Conservation (phyloP, 2,797 vertebrate genomes). For the Crypturellus tataupa region DNA sequence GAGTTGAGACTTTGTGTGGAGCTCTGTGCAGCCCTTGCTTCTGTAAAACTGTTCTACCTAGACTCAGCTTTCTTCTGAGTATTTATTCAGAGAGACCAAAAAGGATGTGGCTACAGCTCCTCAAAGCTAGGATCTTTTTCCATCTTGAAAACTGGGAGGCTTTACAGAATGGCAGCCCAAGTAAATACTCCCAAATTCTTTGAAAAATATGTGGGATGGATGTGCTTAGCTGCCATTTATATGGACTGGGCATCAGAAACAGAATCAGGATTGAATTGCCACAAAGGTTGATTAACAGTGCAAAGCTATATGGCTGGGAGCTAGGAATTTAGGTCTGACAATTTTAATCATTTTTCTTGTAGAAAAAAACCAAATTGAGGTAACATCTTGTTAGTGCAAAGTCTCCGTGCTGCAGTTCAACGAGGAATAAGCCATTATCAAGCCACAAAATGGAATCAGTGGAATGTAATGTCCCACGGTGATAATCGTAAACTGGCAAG, state of each 20-base stretch:
- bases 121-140: not conserved
- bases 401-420: not conserved
- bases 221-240: not conserved
- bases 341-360: not conserved
- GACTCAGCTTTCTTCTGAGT: not conserved
- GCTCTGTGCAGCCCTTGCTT: not conserved
- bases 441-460: not conserved
- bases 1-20: not conserved
- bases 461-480: fast-evolving
- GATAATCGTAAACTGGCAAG: not conserved
- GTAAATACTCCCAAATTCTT: not conserved
- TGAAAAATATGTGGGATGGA: not conserved
- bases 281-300: not conserved
- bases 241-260: not conserved
- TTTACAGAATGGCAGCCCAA: not conserved
- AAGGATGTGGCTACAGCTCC: not conserved
- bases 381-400: slow-evolving; percentile 2
- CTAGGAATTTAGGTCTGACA: not conserved
- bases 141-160: not conserved
- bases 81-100: not conserved
- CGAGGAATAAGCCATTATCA: not conserved
- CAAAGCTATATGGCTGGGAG: not conserved
- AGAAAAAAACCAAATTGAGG: not conserved
- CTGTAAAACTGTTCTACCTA: not conserved
- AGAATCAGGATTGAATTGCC: not conserved